phyloP scores from a whole-genome alignment of 1,140 invertebrate genomes.

The Danaus melanippus region DNA sequence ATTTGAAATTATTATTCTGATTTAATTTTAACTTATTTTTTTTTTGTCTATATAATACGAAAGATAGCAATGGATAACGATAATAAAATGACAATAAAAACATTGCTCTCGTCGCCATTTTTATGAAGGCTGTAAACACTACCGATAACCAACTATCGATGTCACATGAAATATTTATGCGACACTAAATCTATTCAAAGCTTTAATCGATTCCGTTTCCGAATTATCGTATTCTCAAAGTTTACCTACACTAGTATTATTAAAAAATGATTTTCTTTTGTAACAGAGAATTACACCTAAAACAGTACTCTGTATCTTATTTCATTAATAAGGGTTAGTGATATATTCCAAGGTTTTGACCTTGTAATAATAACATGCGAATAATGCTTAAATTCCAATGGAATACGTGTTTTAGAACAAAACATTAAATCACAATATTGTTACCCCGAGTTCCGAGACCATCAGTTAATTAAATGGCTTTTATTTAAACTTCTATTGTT shows the following conservation, averaged over 20 bases:
- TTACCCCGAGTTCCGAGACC: slow-evolving; percentile 1
- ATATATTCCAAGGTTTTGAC: too few species aligned
- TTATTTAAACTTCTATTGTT: slow-evolving; percentile 4
- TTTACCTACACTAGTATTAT: too few species aligned
- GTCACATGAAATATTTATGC: slow-evolving; percentile 49
- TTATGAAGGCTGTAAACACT: slow-evolving; percentile 46
- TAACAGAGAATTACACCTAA: too few species aligned
- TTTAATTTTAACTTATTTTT: too few species aligned
- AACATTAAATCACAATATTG: not conserved
- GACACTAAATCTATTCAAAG: slow-evolving; percentile 32
- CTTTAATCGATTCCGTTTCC: slow-evolving; percentile 34
- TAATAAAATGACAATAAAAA: slow-evolving; percentile 36
- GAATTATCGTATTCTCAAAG: slow-evolving; percentile 9
- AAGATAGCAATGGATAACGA: slow-evolving; percentile 29
- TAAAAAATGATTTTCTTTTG: too few species aligned
- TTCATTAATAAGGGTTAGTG: too few species aligned
- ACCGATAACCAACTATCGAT: slow-evolving; percentile 45
- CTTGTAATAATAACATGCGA: too few species aligned
- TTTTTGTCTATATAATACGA: slow-evolving; percentile 12
- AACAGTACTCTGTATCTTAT: too few species aligned
- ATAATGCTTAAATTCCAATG: slow-evolving; percentile 1
- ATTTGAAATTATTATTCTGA: too few species aligned
- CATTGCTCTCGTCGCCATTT: slow-evolving; percentile 29
- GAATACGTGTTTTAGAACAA: slow-evolving; percentile 8
- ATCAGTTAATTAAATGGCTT: slow-evolving; percentile 1